Evolutionary conservation across 2,113 vertebrate species (phyloP), one percentile per base, ranked within the genome.

Genomic region (Bettongia penicillata): DNA sequence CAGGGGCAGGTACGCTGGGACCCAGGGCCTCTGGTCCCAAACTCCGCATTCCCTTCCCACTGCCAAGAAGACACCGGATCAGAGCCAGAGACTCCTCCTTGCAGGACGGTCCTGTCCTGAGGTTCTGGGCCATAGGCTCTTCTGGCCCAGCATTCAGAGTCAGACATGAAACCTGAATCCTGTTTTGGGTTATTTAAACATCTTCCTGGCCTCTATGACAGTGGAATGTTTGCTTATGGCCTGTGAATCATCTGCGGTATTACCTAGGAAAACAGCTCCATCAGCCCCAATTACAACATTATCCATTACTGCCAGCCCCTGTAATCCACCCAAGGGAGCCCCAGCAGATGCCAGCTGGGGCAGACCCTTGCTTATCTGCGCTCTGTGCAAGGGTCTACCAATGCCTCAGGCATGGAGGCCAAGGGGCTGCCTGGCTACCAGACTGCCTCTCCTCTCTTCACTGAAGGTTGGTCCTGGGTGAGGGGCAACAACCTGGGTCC

Each of bases 271-370:
- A 95, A 95, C 53, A 49, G 96, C 95, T 93, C n/a, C 91, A 95
- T 96, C 97, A 91, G 16, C 95, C 94, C 97, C 96, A 94, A 93
- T 93, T 68, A 95, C 91, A 28, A 92, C 94, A 22, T 43, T 95
- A 95, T 93, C 98, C 31, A 55, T 84, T 1, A 10, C 89, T 37
- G 68, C 95, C 96, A 97, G 94, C 95, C 97, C 4, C 96, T 8
- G n/a, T 3, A 61, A 51, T 95, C 97, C 96, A 96, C 51, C 96
- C 96, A 96, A 84, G 43, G 97, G 96, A 98, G 96, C 95, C 52
- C 31, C 93, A 95, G 96, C 22, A 23, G 43, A 28, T 11, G 94
- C 97, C 97, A 96, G 97, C 96, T 52, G 91, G 95, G 96, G 92
- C 3, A 26, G 94, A 94, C 96, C 1, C 57, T 90, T 12, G 31